Evolutionary conservation across 2,113 vertebrate species (phyloP).

Genomic region (Phaethon lepturus): DNA sequence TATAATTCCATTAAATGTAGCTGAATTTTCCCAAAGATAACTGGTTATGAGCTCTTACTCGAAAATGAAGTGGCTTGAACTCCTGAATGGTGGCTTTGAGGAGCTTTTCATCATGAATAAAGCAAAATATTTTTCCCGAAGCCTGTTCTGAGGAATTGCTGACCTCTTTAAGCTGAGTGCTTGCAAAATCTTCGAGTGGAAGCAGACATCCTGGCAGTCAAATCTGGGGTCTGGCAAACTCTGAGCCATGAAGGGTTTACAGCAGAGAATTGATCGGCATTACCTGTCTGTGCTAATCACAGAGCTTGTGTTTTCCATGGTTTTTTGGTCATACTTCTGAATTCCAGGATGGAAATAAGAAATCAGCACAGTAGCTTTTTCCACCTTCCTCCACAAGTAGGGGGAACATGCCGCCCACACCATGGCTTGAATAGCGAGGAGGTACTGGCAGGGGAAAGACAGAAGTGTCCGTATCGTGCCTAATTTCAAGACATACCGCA

Average conservation of each 20-base stretch:
- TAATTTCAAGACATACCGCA: neutral
- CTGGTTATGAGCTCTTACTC: neutral
- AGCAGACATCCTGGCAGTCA: neutral
- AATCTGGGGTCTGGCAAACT: neutral
- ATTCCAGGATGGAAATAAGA: neutral
- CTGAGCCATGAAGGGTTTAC: neutral
- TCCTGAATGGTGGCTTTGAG: constrained; percentile 15
- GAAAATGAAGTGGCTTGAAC: neutral
- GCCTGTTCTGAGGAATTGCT: neutral
- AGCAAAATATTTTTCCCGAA: neutral
- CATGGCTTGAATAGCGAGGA: fast-evolving
- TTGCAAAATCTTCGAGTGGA: neutral
- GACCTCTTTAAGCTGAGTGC: neutral
- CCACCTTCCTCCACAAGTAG: neutral
- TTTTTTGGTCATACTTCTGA: neutral
- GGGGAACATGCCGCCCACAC: fast-evolving
- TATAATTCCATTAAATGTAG: neutral
- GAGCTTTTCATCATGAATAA: neutral
- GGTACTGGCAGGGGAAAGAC: neutral
- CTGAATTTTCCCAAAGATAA: neutral
- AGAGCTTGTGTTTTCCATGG: neutral
- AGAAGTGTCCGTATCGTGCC: fast-evolving
- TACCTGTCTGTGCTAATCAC: neutral
- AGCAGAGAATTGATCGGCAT: neutral
- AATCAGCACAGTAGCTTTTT: neutral